Evolutionary conservation across 2,888 invertebrate species (phyloP), one percentile per base, ranked within the genome.

Genomic region (Epicampocera succincta): DNA sequence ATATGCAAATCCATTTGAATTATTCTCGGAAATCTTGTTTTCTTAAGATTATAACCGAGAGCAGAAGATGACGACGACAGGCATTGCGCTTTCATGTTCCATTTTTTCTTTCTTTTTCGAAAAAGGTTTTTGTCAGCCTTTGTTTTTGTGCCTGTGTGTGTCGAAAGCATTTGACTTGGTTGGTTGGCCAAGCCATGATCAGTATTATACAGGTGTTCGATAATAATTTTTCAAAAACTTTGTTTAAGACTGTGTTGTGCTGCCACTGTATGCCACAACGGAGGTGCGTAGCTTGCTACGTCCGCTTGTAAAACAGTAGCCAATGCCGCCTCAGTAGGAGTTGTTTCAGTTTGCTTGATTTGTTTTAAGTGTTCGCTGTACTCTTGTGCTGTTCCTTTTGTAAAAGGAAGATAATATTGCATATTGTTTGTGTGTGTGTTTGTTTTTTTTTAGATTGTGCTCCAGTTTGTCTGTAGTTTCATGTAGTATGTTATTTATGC

Each of bases 191-290:
- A 75, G 71, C 68, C 83, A 76, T 83, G 85, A 84, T 84, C 84
- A 74, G 46, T 80, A 83, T 72, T 73, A 79, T 85, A 85, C 85
- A 85, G 85, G 85, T 85, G 85, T 85, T 85, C 85, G 85, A 85
- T 85, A 85, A 84, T 85, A 85, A 85, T 84, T 85, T 84, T 84
- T 84, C 83, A 83, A 85, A 80, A 79, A 80, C 46, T 72, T 61
- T 75, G 58, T 78, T 81, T 66, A 73, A 63, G 76, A 63, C 65
- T 58, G 40, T 33, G 19, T 50, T 29, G n/a, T 54, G 50, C 42
- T 29, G 63, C 50, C 40, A 42, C 52, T 44, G 44, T 19, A 29
- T 12, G 17, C 9, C 44, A 19, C 33, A 12, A 52, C 33, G 3
- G 33, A 3, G 8, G 6, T 33, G 33, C 5, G 33, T 5, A 17